Evolutionary conservation across 2,113 vertebrate genomes (phyloP).

Genomic region (Psophia crepitans): DNA sequence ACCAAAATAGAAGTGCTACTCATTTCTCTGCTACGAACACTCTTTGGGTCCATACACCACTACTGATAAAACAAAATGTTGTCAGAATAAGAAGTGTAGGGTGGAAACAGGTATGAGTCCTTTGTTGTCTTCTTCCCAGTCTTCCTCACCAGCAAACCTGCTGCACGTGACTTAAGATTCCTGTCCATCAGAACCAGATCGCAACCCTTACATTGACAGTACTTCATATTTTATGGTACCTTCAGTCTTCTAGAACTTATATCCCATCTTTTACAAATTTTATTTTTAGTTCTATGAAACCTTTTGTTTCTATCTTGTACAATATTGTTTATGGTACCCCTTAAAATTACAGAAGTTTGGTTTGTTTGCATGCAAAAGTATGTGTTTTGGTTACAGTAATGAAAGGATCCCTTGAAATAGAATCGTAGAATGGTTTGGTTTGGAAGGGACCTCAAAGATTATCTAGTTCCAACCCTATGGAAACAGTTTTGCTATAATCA

Average conservation of each 20-base stretch:
- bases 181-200: not conserved
- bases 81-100: not conserved
- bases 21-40: not conserved
- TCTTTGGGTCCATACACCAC: not conserved
- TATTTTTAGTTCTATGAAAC: not conserved
- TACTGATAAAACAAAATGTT: not conserved
- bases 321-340: no score
- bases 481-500: not conserved
- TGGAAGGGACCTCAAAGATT: no score
- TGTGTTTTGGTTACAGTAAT: not conserved
- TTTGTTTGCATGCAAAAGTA: not conserved
- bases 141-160: not conserved
- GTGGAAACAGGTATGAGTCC: not conserved
- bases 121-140: not conserved
- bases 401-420: not conserved
- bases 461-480: no score
- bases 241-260: not conserved
- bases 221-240: not conserved
- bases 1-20: not conserved
- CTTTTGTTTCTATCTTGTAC: not conserved
- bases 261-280: not conserved
- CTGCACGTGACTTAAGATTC: not conserved
- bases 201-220: fast-evolving
- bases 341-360: not conserved
- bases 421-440: no score